A percentile compares a stretch with the other conserved stretches of the same genome.
These are phyloP conservation scores for Rattus rattus DNA, from an alignment of 2,113 vertebrate species.

Conservation along the genomic window DNA sequence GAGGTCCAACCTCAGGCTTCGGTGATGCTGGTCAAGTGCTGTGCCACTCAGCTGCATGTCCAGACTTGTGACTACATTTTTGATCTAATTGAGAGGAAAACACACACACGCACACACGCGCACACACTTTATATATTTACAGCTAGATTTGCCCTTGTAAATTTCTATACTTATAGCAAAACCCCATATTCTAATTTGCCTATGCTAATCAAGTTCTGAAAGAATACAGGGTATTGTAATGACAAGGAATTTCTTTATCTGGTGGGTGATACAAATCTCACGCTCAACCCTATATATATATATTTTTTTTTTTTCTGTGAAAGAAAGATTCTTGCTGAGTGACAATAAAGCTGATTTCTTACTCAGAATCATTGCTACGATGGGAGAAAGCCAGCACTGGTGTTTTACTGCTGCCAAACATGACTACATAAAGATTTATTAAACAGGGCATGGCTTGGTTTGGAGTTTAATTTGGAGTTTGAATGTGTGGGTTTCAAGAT, in stretches of 20 bases:
- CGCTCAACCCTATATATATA: not conserved
- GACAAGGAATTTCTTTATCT: not conserved
- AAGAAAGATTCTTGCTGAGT: constrained; percentile 50
- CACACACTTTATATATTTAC: not conserved
- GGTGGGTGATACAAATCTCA: not conserved
- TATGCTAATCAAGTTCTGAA: not conserved
- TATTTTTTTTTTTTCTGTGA: not conserved
- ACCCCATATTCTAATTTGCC: not conserved
- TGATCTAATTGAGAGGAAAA: not conserved
- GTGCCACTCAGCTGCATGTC: not conserved
- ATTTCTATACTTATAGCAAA: not conserved
- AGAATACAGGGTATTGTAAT: not conserved
- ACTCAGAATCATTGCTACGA: not conserved
- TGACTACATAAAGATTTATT: constrained; percentile 72
- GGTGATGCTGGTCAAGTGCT: no score
- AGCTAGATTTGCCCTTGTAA: not conserved
- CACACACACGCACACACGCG: not conserved
- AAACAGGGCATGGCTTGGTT: constrained; percentile 63
- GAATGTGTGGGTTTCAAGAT: constrained; percentile 28
- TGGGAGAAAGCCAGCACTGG: not conserved
- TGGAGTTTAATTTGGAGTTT: constrained; percentile 60
- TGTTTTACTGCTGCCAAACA: constrained; percentile 59
- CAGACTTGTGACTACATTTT: not conserved
- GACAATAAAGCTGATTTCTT: constrained; percentile 36
- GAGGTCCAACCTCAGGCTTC: not conserved